Conservation (phyloP, 2,113 vertebrate species). For the Prochilodus magdalenae region DNA sequence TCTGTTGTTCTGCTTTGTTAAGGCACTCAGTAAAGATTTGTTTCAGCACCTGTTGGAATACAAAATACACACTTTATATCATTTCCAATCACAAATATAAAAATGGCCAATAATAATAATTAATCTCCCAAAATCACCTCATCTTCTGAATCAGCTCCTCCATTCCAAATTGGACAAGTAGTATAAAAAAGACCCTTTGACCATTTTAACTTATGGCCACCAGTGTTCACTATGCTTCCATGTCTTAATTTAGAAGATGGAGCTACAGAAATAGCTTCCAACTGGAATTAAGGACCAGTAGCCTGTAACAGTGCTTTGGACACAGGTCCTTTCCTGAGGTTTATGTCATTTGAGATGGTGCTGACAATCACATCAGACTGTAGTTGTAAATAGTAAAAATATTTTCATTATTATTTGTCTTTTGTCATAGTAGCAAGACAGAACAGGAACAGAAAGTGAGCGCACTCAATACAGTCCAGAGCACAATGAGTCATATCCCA, state of each 20-base stretch:
- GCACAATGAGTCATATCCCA: too few species aligned
- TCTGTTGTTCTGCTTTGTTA: conserved; percentile 69
- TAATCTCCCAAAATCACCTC: conserved; percentile 75
- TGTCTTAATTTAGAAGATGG: accelerated
- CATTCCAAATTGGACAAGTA: conserved; percentile 73
- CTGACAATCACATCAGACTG: conserved; percentile 86
- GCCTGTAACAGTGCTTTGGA: conserved; percentile 78
- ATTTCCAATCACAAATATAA: not conserved
- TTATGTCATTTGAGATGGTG: conserved; percentile 75
- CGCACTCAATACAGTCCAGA: too few species aligned
- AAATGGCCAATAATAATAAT: too few species aligned
- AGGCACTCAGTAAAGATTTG: conserved; percentile 77
- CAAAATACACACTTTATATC: not conserved
- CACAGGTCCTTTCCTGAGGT: conserved; percentile 76
- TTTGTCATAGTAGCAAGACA: too few species aligned
- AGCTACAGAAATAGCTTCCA: conserved; percentile 66
- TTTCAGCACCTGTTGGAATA: conserved; percentile 64
- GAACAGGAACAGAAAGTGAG: too few species aligned
- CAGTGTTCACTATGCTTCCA: conserved; percentile 75
- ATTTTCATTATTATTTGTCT: too few species aligned
- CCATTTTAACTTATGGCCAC: conserved; percentile 74
- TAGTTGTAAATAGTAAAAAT: too few species aligned
- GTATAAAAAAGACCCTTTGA: conserved; percentile 76
- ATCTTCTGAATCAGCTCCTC: not conserved
- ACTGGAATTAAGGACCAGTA: conserved; percentile 78